These are phyloP conservation scores for Lysiphlebus fabarum DNA, from an alignment of 1,140 invertebrate species.

Conservation along the genomic window DNA sequence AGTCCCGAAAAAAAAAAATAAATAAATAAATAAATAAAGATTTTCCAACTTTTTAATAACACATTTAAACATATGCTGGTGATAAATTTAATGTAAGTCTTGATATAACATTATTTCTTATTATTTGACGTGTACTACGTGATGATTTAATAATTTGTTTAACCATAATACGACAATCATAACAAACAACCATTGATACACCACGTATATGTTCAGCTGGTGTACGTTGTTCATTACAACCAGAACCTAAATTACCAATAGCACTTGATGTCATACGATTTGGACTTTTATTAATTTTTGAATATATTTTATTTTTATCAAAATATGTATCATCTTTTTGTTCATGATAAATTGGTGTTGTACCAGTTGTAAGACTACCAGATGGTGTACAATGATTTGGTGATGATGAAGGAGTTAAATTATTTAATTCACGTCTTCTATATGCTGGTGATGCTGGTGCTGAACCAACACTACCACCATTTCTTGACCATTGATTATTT, in stretches of 20 bases:
- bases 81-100: conserved; percentile 78
- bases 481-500: conserved; percentile 63
- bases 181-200: conserved; percentile 83
- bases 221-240: conserved; percentile 37
- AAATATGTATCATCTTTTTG: conserved; percentile 3
- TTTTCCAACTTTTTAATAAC: conserved; percentile 4
- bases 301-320: conserved; percentile 28
- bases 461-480: conserved; percentile 61
- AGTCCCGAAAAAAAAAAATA: no score
- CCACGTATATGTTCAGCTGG: conserved; percentile 67
- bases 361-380: conserved; percentile 46
- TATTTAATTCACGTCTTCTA: conserved; percentile 41
- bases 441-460: conserved; percentile 57
- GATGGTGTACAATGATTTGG: conserved; percentile 41
- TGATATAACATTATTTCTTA: conserved; percentile 73
- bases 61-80: conserved; percentile 64
- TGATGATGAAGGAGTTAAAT: conserved; percentile 37
- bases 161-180: conserved; percentile 92
- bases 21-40: background rate
- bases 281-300: conserved; percentile 38
- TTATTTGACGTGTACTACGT: conserved; percentile 72
- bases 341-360: conserved; percentile 30
- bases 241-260: conserved; percentile 33
- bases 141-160: conserved; percentile 88
- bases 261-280: conserved; percentile 41